Evolutionary conservation across 2,888 invertebrate genomes (phyloP).

Genomic region (Cheilosia urbana): DNA sequence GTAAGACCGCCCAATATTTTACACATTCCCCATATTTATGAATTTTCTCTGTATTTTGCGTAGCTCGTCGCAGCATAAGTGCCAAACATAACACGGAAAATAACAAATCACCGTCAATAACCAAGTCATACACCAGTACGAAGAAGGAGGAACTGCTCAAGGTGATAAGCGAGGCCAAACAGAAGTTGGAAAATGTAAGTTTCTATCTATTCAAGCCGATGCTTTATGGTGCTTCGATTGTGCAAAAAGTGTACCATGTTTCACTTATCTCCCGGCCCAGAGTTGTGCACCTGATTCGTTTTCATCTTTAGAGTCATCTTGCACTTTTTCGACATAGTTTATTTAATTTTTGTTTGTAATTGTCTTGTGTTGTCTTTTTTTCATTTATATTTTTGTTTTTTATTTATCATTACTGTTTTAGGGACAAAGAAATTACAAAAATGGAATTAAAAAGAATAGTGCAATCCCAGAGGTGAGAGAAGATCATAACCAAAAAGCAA

Average conservation of each 20-base stretch:
- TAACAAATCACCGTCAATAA: slow-evolving; percentile 82
- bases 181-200: slow-evolving; percentile 94
- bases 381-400: slow-evolving; percentile 76
- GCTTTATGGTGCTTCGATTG: slow-evolving; percentile 17
- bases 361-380: slow-evolving; percentile 76
- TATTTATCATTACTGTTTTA: slow-evolving; percentile 78
- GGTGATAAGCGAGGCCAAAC: slow-evolving; percentile 92
- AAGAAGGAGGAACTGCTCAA: slow-evolving; percentile 90
- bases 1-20: slow-evolving; percentile 77
- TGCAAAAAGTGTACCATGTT: slow-evolving; percentile 13
- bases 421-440: slow-evolving; percentile 81
- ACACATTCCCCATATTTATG: background rate
- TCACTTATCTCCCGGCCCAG: slow-evolving; percentile 16
- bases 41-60: slow-evolving; percentile 40
- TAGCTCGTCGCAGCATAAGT: slow-evolving; percentile 87
- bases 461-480: slow-evolving; percentile 83
- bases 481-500: slow-evolving; percentile 8
- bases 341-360: slow-evolving; percentile 61
- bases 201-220: background rate
- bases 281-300: slow-evolving; percentile 27
- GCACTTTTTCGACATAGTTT: slow-evolving; percentile 12
- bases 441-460: slow-evolving; percentile 82
- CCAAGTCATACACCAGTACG: slow-evolving; percentile 84
- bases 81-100: slow-evolving; percentile 85
- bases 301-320: slow-evolving; percentile 37